Evolutionary conservation across 1,140 invertebrate genomes (phyloP).

Genomic region (Ostrea denselamellosa): DNA sequence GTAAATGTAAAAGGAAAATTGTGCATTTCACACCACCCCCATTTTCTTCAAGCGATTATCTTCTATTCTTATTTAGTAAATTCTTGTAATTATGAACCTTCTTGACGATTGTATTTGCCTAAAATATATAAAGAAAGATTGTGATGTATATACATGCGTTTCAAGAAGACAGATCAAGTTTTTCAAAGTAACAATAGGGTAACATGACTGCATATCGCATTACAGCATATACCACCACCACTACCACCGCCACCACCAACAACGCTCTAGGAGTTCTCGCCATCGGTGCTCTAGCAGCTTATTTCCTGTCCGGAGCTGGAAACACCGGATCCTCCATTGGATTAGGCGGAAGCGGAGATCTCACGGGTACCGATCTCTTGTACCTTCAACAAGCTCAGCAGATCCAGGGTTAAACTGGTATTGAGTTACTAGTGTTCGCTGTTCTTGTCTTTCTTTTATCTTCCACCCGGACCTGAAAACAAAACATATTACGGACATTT

Average conservation of each 20-base stretch:
- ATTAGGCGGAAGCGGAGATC: background rate
- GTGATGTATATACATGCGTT: no score
- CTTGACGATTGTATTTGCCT: no score
- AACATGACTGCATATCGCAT: no score
- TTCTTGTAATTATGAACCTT: no score
- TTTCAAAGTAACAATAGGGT: no score
- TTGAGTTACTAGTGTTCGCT: background rate
- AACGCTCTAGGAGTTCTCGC: background rate
- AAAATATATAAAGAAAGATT: no score
- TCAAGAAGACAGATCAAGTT: no score
- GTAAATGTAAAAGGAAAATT: no score
- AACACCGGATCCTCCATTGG: background rate
- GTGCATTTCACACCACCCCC: no score
- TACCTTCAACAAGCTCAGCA: background rate
- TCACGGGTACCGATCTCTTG: background rate
- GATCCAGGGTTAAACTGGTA: background rate
- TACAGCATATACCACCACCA: background rate
- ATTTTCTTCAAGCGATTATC: no score
- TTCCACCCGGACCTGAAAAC: background rate
- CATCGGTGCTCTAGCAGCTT: background rate
- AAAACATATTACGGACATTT: background rate
- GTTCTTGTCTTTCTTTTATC: background rate
- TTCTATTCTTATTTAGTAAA: no score
- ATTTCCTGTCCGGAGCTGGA: conserved; percentile 1
- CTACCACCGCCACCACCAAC: background rate